Evolutionary conservation across 2,797 vertebrate species (phyloP).

Genomic region (Rhyacichthys aspro): DNA sequence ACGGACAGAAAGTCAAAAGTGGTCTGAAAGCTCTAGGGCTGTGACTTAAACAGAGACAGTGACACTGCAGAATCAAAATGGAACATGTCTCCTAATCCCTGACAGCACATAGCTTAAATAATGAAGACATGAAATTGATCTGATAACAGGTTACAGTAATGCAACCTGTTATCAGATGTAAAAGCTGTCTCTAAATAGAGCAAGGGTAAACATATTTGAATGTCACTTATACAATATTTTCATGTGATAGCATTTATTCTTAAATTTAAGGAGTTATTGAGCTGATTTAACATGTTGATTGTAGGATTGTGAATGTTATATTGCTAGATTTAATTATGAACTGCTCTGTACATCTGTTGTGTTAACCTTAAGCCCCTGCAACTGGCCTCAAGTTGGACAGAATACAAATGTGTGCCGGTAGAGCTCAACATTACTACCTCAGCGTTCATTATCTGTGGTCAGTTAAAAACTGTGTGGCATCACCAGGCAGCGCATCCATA

Average conservation of each 20-base stretch:
- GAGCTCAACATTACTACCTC: constrained; percentile 65
- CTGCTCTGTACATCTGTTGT: constrained; percentile 53
- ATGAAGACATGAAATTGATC: too few species aligned
- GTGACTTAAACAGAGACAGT: too few species aligned
- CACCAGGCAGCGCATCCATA: constrained; percentile 57
- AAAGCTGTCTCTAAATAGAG: not conserved
- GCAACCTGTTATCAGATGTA: too few species aligned
- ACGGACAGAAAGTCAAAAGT: constrained; percentile 14
- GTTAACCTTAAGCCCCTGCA: constrained; percentile 39
- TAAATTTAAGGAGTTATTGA: too few species aligned
- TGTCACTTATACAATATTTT: too few species aligned
- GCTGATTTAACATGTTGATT: too few species aligned
- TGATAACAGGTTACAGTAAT: too few species aligned
- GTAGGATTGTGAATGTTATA: not conserved
- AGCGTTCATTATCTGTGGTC: constrained; percentile 68
- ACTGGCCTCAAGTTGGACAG: constrained; percentile 44
- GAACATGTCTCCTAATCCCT: too few species aligned
- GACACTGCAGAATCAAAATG: too few species aligned
- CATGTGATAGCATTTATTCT: too few species aligned
- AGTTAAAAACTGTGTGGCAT: constrained; percentile 50
- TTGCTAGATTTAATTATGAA: constrained; percentile 32
- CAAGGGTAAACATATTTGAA: not conserved
- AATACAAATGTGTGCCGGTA: constrained; percentile 67
- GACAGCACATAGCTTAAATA: too few species aligned
- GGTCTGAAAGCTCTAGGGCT: constrained; percentile 19